These are phyloP conservation scores for Margarornis squamiger DNA, from an alignment of 2,797 vertebrate species.

Conservation along the genomic window DNA sequence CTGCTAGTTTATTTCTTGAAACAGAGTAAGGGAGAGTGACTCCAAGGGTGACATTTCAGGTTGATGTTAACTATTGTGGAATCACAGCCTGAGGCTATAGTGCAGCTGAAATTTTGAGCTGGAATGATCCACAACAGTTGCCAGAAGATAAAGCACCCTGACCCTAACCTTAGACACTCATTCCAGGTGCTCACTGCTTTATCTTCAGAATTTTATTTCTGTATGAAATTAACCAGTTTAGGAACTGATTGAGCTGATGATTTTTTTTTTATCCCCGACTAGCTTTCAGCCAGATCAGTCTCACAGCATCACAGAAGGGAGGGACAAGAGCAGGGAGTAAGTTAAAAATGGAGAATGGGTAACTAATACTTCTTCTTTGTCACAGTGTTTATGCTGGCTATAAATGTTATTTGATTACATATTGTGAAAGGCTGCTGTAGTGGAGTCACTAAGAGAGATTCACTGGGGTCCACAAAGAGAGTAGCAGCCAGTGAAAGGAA, in stretches of 20 bases:
- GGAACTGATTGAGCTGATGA: neutral
- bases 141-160: neutral
- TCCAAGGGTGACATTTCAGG: constrained; percentile 3
- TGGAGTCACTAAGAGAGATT: constrained; percentile 31
- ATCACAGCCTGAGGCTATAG: neutral
- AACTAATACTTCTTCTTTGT: neutral
- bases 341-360: neutral
- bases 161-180: neutral
- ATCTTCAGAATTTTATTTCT: neutral
- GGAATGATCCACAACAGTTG: neutral
- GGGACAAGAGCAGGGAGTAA: neutral
- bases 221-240: neutral
- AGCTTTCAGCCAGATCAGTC: neutral
- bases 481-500: neutral
- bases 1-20: constrained; percentile 1
- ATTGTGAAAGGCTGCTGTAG: constrained; percentile 13
- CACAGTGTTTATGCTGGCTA: neutral
- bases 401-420: constrained; percentile 24
- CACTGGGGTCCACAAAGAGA: neutral
- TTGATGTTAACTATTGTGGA: constrained; percentile 15
- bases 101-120: constrained; percentile 30
- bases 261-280: neutral
- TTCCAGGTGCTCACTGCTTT: neutral
- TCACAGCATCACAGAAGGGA: neutral
- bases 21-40: neutral